Evolutionary conservation across 1,140 invertebrate genomes (phyloP).

Genomic region (Pararge aegeria): DNA sequence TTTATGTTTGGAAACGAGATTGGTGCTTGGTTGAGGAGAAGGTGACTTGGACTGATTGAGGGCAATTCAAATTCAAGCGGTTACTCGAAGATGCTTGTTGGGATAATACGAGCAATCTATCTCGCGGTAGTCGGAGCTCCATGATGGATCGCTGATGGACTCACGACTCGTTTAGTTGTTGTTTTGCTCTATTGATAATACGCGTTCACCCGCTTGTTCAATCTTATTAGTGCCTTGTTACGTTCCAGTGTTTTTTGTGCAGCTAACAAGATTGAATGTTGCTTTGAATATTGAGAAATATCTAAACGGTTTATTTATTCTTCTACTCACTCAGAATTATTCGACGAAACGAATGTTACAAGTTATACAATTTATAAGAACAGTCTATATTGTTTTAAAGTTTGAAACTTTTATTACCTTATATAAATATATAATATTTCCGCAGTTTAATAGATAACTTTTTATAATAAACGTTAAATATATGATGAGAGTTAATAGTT

Average conservation of each 20-base stretch:
- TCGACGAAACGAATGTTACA: no score
- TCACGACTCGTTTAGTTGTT: conserved; percentile 65
- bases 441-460: no score
- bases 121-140: conserved; percentile 55
- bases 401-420: not conserved
- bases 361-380: no score
- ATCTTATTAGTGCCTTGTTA: conserved; percentile 66
- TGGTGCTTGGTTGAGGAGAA: conserved; percentile 30
- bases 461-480: no score
- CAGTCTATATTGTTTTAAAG: no score
- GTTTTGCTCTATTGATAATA: conserved; percentile 71
- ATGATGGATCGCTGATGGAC: conserved; percentile 71
- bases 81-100: conserved; percentile 59
- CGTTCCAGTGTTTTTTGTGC: conserved; percentile 54
- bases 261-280: conserved; percentile 14
- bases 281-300: not conserved
- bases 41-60: conserved; percentile 58
- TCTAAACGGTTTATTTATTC: not conserved
- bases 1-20: conserved; percentile 41
- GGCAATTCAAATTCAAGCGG: conserved; percentile 58
- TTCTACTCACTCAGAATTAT: not conserved
- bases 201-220: conserved; percentile 49
- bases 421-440: not conserved
- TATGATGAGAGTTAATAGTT: not conserved
- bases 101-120: conserved; percentile 72